Conservation (phyloP, 2,888 invertebrate genomes). For the Alentia gelatinosa region DNA sequence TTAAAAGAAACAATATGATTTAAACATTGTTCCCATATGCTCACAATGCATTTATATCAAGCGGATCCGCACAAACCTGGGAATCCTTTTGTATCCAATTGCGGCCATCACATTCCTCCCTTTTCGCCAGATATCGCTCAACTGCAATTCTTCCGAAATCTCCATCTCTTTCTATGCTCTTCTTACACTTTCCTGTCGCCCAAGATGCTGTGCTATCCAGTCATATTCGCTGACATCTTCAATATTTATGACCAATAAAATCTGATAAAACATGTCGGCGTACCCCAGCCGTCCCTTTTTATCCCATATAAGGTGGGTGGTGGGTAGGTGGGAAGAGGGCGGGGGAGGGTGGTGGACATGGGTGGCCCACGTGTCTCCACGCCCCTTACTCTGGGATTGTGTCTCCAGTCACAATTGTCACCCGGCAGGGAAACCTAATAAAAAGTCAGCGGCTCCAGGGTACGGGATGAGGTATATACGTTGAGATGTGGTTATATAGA, state of each 20-base stretch:
- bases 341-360: not conserved
- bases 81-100: too few species aligned
- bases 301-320: too few species aligned
- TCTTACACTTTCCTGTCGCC: not conserved
- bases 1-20: too few species aligned
- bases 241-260: conserved; percentile 41
- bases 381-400: not conserved
- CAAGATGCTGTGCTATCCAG: not conserved
- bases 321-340: not conserved
- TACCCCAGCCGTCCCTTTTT: not conserved
- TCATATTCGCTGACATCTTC: conserved; percentile 17
- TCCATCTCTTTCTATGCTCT: too few species aligned
- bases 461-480: not conserved
- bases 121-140: too few species aligned
- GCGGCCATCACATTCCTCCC: too few species aligned
- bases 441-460: not conserved
- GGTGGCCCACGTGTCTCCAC: not conserved
- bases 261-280: not conserved
- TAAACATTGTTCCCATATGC: too few species aligned
- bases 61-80: too few species aligned
- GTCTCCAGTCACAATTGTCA: not conserved
- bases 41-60: too few species aligned
- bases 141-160: too few species aligned
- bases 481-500: not conserved
- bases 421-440: conserved; percentile 9